Evolutionary conservation across 2,113 vertebrate genomes (phyloP).

Genomic region (Eublepharis macularius): DNA sequence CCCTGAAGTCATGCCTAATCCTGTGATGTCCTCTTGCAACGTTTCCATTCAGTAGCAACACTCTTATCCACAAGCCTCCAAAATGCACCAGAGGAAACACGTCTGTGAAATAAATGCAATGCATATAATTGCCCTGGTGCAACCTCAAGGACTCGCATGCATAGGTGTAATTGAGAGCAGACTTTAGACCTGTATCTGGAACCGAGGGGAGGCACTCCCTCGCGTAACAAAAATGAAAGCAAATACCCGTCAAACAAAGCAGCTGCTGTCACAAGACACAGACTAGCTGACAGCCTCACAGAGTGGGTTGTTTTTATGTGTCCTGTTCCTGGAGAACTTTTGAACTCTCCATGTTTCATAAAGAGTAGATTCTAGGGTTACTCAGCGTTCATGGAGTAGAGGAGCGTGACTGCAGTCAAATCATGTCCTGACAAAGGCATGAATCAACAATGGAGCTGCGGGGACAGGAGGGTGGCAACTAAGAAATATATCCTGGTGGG

Average conservation of each 20-base stretch:
- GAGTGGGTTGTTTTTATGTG: background rate
- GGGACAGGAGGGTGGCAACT: background rate
- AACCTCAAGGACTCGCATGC: background rate
- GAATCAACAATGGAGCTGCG: background rate
- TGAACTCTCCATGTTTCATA: conserved; percentile 17
- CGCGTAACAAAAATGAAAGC: conserved; percentile 10
- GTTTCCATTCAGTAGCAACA: no score
- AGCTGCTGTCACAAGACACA: rapidly evolving
- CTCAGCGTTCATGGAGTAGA: background rate
- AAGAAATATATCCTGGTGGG: background rate
- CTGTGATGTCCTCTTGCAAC: no score
- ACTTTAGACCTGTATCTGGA: background rate
- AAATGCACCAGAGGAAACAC: no score
- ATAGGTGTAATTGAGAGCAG: background rate
- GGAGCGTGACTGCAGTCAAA: background rate
- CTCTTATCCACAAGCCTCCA: no score
- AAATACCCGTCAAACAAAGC: background rate
- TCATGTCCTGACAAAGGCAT: background rate
- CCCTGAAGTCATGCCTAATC: no score
- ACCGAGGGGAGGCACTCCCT: background rate
- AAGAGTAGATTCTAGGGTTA: conserved; percentile 6
- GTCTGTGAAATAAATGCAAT: no score
- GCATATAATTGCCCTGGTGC: background rate
- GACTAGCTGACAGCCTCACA: background rate
- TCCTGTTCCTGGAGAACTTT: conserved; percentile 19